Conservation (phyloP, 2,113 vertebrate genomes). For the Ibidorhyncha struthersii region DNA sequence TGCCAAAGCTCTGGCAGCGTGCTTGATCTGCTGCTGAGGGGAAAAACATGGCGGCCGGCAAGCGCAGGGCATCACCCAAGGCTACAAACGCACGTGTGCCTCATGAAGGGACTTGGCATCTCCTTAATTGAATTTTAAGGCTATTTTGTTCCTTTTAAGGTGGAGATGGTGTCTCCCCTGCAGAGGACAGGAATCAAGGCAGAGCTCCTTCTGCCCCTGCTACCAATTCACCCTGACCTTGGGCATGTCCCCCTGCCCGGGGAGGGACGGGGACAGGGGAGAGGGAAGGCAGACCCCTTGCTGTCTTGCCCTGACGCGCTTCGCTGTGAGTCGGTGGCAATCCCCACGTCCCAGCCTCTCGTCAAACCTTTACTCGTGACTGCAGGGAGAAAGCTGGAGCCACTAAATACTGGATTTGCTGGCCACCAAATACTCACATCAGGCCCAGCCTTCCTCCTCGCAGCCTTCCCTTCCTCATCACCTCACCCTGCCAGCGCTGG, state of each 20-base stretch:
- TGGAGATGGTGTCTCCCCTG: rapidly evolving
- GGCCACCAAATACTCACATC: background rate
- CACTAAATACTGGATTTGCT: too few species aligned
- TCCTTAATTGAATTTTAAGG: background rate
- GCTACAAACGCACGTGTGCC: rapidly evolving
- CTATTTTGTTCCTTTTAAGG: background rate
- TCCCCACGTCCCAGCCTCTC: background rate
- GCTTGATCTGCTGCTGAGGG: background rate
- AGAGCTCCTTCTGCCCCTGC: background rate
- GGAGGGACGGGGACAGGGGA: rapidly evolving
- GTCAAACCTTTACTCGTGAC: background rate
- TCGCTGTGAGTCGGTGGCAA: background rate
- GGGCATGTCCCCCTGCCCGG: background rate
- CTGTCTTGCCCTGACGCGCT: background rate
- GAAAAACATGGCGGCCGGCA: background rate
- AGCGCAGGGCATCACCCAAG: background rate
- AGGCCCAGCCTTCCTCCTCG: background rate
- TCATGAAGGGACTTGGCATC: background rate
- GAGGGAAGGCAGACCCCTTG: background rate
- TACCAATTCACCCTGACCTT: rapidly evolving
- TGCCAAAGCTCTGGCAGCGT: background rate
- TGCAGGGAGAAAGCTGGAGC: background rate
- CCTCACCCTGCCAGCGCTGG: background rate
- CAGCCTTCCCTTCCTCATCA: background rate
- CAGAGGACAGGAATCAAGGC: background rate